Conservation (phyloP, 2,888 invertebrate genomes). For the Noctua comes region DNA sequence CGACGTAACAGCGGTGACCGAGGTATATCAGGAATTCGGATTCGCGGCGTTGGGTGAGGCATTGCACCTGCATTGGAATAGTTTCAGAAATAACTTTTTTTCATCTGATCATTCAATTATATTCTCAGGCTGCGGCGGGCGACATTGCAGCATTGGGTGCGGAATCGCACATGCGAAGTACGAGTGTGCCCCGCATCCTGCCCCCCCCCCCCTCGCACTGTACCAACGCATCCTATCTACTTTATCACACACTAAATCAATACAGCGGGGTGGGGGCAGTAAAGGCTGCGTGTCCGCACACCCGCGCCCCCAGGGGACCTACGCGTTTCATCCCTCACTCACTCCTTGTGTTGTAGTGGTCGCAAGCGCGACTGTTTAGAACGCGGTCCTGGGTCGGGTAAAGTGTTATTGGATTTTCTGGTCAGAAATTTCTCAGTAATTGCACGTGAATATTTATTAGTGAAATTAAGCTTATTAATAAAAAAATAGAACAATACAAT, state of each 20-base stretch:
- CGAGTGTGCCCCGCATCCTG: background rate
- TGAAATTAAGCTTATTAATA: background rate
- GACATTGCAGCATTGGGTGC: constrained; percentile 7
- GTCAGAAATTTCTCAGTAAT: background rate
- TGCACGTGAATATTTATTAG: background rate
- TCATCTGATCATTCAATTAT: too few relatives aligned
- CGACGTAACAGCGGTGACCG: background rate
- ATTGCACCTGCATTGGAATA: too few relatives aligned
- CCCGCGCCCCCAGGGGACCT: background rate
- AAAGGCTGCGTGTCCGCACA: background rate
- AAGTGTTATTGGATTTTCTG: background rate
- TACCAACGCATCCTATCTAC: background rate
- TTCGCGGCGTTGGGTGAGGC: background rate
- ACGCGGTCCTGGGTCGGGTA: too few relatives aligned
- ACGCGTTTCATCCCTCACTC: background rate
- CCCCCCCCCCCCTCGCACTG: background rate
- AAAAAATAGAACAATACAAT: background rate
- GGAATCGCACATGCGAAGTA: constrained; percentile 4
- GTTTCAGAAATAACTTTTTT: too few relatives aligned
- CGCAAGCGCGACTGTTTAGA: too few relatives aligned
- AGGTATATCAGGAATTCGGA: background rate
- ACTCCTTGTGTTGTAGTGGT: background rate
- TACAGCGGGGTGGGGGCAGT: background rate
- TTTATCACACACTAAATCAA: background rate
- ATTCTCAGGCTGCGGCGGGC: background rate